Percentiles rank a stretch among this genome's conserved stretches.
phyloP scores from a whole-genome alignment of 1,140 invertebrate genomes.

The Drosophila yakuba region DNA sequence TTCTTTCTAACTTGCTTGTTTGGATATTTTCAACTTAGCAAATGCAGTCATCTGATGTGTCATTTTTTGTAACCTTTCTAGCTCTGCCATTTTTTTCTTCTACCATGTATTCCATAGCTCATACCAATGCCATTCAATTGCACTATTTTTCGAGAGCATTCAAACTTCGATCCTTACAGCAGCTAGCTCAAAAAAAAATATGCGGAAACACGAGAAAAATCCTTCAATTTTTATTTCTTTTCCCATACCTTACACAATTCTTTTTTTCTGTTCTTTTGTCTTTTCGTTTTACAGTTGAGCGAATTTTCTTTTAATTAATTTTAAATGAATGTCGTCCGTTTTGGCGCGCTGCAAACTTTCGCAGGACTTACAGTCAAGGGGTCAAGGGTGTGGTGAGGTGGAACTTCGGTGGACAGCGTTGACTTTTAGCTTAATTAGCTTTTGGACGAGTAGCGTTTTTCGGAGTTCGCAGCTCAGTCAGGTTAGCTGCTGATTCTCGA shows the following conservation, averaged over 20 bases:
- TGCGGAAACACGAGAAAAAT: constrained; percentile 34
- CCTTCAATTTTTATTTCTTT: constrained; percentile 59
- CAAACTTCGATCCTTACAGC: constrained; percentile 45
- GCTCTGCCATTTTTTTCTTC: neutral
- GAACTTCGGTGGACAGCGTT: constrained; percentile 58
- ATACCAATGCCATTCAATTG: constrained; percentile 1
- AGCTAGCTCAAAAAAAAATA: constrained; percentile 11
- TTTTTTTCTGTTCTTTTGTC: constrained; percentile 67
- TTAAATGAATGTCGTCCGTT: constrained; percentile 80
- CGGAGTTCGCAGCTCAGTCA: constrained; percentile 37
- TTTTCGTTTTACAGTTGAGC: constrained; percentile 79
- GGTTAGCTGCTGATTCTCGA: constrained; percentile 34
- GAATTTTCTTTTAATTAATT: constrained; percentile 84
- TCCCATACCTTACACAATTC: constrained; percentile 27
- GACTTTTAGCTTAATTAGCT: constrained; percentile 83
- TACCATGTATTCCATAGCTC: neutral
- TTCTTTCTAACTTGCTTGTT: too few relatives aligned
- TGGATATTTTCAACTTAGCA: too few relatives aligned
- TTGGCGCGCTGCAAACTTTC: constrained; percentile 78
- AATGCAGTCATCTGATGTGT: too few relatives aligned
- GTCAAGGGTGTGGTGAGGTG: constrained; percentile 18
- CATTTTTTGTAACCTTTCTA: neutral
- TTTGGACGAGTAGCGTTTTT: constrained; percentile 58
- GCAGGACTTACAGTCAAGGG: constrained; percentile 25
- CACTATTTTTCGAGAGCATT: constrained; percentile 40